These are phyloP conservation scores for Spongilla lacustris DNA, from an alignment of 37 sponge, comb jelly and placozoan species.

Conservation along the genomic window DNA sequence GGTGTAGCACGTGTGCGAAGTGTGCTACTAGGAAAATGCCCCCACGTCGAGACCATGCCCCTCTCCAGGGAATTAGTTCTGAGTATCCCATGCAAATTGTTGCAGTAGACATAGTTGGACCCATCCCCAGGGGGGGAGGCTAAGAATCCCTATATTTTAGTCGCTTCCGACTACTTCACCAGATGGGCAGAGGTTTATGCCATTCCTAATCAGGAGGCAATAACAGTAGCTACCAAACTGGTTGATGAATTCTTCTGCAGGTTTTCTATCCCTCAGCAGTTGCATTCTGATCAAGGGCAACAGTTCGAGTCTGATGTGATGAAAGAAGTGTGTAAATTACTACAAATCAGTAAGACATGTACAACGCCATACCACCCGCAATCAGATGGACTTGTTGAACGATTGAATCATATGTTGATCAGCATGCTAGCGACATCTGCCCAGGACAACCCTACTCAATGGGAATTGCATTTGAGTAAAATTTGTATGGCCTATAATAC, in stretches of 20 bases:
- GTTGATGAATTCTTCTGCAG: slow-evolving; percentile 32
- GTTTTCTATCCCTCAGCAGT: slow-evolving; percentile 18
- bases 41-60: neutral
- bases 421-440: slow-evolving; percentile 19
- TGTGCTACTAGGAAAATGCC: slow-evolving; percentile 19
- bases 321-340: neutral
- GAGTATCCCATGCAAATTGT: slow-evolving; percentile 25
- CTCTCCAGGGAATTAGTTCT: slow-evolving; percentile 3
- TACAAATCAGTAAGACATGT: slow-evolving; percentile 14
- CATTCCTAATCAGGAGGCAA: slow-evolving; percentile 16
- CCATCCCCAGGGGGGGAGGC: neutral
- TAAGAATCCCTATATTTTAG: slow-evolving; percentile 13
- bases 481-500: slow-evolving; percentile 36
- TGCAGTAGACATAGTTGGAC: slow-evolving; percentile 24
- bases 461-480: slow-evolving; percentile 13
- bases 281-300: slow-evolving; percentile 34
- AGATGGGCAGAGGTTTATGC: slow-evolving; percentile 38
- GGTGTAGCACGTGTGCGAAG: slow-evolving; percentile 2
- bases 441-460: slow-evolving; percentile 1
- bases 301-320: slow-evolving; percentile 28
- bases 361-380: slow-evolving; percentile 15
- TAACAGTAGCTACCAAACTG: slow-evolving; percentile 12
- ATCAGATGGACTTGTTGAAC: slow-evolving; percentile 18
- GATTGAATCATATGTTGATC: slow-evolving; percentile 29
- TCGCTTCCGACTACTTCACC: slow-evolving; percentile 27